A percentile compares a stretch with the other conserved stretches of the same genome.
Evolutionary conservation across 2,888 invertebrate genomes (phyloP).

Genomic region (Ectemnius lituratus): DNA sequence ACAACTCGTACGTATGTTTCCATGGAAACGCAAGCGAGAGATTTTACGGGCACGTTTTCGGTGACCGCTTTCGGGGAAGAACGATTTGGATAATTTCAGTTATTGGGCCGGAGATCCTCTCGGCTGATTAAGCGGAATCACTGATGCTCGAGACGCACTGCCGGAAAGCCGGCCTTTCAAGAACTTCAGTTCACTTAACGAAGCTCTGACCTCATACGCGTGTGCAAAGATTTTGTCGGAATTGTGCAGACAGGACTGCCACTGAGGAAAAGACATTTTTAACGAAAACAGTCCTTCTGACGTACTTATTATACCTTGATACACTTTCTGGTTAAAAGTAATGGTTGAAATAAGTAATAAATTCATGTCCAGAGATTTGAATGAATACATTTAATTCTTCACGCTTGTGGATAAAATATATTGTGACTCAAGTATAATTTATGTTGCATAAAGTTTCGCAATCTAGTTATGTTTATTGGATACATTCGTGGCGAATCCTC

Average conservation of each 20-base stretch:
- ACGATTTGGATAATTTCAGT: conserved; percentile 54
- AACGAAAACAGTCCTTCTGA: not conserved
- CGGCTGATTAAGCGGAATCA: conserved; percentile 52
- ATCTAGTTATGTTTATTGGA: no score
- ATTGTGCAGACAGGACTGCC: not conserved
- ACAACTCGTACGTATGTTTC: conserved; percentile 29
- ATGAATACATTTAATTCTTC: no score
- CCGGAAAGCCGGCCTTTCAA: conserved; percentile 33
- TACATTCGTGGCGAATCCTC: no score
- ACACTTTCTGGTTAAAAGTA: no score
- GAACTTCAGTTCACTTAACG: conserved; percentile 28
- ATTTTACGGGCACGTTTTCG: conserved; percentile 51
- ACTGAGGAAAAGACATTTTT: not conserved
- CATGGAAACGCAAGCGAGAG: conserved; percentile 26
- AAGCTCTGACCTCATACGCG: conserved; percentile 1
- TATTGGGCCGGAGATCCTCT: conserved; percentile 41
- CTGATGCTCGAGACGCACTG: conserved; percentile 31
- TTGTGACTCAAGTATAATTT: no score
- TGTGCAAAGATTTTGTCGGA: conserved; percentile 1
- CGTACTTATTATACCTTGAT: no score
- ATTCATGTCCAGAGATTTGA: no score
- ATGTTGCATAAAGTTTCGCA: no score
- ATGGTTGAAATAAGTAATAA: no score
- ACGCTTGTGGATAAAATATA: no score
- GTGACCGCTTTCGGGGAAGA: conserved; percentile 51